These are phyloP conservation scores for Luperina nickerlii DNA, from an alignment of 2,888 invertebrate species.

Conservation along the genomic window DNA sequence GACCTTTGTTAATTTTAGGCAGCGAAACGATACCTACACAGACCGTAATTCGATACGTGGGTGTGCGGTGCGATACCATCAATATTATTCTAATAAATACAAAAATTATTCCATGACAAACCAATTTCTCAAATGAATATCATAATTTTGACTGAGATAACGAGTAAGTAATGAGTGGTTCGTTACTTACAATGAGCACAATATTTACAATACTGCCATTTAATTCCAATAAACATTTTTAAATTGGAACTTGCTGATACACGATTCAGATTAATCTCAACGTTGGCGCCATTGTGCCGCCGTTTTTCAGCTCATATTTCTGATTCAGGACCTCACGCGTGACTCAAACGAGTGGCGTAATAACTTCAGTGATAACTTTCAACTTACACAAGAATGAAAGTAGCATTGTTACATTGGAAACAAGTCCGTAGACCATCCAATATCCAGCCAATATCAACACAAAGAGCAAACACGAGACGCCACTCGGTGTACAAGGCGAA, in stretches of 20 bases:
- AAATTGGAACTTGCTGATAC: slow-evolving; percentile 78
- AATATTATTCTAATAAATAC: slow-evolving; percentile 57
- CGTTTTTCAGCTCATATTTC: slow-evolving; percentile 82
- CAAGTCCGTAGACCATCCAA: slow-evolving; percentile 63
- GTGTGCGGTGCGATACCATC: slow-evolving; percentile 55
- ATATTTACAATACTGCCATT: slow-evolving; percentile 69
- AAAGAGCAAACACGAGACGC: slow-evolving; percentile 68
- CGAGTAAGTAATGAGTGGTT: slow-evolving; percentile 32
- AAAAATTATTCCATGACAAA: slow-evolving; percentile 37
- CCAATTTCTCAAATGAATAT: slow-evolving; percentile 35
- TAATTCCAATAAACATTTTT: slow-evolving; percentile 75
- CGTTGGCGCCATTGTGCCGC: slow-evolving; percentile 81
- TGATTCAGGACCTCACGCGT: slow-evolving; percentile 83
- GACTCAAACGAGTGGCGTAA: slow-evolving; percentile 60
- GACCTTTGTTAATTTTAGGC: slow-evolving; percentile 73
- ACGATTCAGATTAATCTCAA: slow-evolving; percentile 80
- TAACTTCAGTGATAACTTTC: slow-evolving; percentile 67
- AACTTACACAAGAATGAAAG: slow-evolving; percentile 59
- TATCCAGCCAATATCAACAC: slow-evolving; percentile 72
- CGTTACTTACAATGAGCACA: slow-evolving; percentile 64
- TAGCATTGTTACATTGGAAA: slow-evolving; percentile 57
- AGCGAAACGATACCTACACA: slow-evolving; percentile 63
- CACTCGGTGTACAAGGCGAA: slow-evolving; percentile 63
- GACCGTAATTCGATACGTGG: slow-evolving; percentile 65
- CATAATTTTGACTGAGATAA: slow-evolving; percentile 61